Conservation (phyloP, 2,113 vertebrate genomes). For the Nothocercus julius region DNA sequence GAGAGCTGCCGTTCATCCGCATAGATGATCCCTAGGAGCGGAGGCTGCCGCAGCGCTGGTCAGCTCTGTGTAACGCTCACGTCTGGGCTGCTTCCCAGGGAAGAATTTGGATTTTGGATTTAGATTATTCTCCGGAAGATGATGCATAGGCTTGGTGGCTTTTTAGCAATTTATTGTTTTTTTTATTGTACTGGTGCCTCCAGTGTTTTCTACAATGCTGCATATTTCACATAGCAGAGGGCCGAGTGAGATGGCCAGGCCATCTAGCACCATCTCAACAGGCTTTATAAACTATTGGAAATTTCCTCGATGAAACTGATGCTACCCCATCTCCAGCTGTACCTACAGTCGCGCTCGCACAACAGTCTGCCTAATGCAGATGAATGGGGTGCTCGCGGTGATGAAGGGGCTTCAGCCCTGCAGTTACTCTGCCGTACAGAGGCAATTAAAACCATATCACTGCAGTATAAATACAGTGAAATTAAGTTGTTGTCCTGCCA, state of each 20-base stretch:
- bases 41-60: not conserved
- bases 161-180: not conserved
- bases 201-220: constrained; percentile 27
- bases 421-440: constrained; percentile 37
- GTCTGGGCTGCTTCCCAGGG: not conserved
- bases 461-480: constrained; percentile 24
- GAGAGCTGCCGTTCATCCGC: not conserved
- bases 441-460: constrained; percentile 59
- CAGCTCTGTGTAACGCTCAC: constrained; percentile 6
- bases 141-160: not conserved
- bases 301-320: constrained; percentile 3
- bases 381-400: constrained; percentile 53
- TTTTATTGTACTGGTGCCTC: constrained; percentile 32
- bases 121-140: constrained; percentile 36
- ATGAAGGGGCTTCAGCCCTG: constrained; percentile 61
- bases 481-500: constrained; percentile 64
- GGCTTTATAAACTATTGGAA: not conserved
- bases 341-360: constrained; percentile 7
- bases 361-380: constrained; percentile 68
- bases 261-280: not conserved
- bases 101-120: not conserved
- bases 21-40: not conserved
- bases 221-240: not conserved
- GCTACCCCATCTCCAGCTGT: constrained; percentile 7
- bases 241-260: not conserved